Percentiles rank a stretch among this genome's conserved stretches.
Conservation (phyloP, 2,113 vertebrate species). For the Callorhinus ursinus region DNA sequence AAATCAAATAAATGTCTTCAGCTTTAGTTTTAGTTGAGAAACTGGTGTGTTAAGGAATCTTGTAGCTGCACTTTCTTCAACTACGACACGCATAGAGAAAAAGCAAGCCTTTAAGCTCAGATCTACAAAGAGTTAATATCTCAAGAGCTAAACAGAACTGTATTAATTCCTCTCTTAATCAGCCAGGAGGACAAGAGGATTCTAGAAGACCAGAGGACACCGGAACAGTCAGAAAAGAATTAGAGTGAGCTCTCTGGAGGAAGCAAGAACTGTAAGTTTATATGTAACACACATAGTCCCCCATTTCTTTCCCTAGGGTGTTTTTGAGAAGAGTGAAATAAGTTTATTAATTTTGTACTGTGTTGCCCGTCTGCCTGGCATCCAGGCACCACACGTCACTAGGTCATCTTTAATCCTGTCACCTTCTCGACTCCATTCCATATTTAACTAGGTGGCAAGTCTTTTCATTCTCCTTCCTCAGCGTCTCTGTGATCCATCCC, state of each 20-base stretch:
- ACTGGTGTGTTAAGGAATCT: background rate
- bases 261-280: conserved; percentile 69
- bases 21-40: conserved; percentile 44
- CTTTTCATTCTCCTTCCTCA: background rate
- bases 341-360: background rate
- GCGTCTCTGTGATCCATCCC: background rate
- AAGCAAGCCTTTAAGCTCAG: background rate
- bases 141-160: conserved; percentile 55
- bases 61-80: background rate
- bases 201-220: background rate
- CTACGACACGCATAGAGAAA: background rate
- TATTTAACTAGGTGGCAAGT: background rate
- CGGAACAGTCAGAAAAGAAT: conserved; percentile 20
- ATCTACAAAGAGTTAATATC: conserved; percentile 71
- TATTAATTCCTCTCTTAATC: conserved; percentile 48
- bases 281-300: background rate
- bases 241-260: background rate
- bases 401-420: conserved; percentile 23
- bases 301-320: background rate
- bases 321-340: conserved; percentile 7
- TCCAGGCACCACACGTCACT: background rate
- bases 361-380: background rate
- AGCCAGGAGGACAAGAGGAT: conserved; percentile 61
- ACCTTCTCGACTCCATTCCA: background rate
- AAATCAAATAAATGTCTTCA: conserved; percentile 1